A percentile compares a stretch with the other conserved stretches of the same genome.
These are phyloP conservation scores for Hemistola chrysoprasaria DNA, from an alignment of 2,888 invertebrate genomes.

Conservation along the genomic window DNA sequence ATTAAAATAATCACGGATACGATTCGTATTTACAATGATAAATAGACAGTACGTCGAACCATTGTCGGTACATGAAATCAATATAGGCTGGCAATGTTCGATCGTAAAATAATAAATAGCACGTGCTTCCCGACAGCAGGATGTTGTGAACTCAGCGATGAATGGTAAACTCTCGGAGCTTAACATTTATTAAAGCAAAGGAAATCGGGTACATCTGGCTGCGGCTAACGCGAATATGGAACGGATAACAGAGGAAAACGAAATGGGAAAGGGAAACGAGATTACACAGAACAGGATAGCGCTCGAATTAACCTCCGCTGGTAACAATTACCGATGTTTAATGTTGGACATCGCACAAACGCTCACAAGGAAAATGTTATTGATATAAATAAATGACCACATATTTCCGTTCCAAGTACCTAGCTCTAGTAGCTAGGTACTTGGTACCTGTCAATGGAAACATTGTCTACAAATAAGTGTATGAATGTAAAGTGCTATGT, in stretches of 20 bases:
- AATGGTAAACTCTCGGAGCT: slow-evolving; percentile 54
- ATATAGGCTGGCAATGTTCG: slow-evolving; percentile 33
- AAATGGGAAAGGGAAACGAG: slow-evolving; percentile 58
- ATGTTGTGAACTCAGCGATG: slow-evolving; percentile 53
- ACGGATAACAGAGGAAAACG: slow-evolving; percentile 51
- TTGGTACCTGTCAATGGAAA: slow-evolving; percentile 4
- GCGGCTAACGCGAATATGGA: slow-evolving; percentile 44
- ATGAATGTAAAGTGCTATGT: slow-evolving; percentile 29
- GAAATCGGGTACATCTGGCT: slow-evolving; percentile 64
- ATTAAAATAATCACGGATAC: slow-evolving; percentile 5
- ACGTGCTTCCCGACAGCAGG: slow-evolving; percentile 62
- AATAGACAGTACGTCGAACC: slow-evolving; percentile 17
- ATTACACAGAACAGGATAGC: slow-evolving; percentile 46
- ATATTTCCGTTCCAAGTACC: slow-evolving; percentile 17
- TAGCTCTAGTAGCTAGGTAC: no score
- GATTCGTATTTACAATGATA: slow-evolving; percentile 6
- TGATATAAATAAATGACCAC: slow-evolving; percentile 6
- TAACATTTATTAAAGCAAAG: slow-evolving; percentile 51
- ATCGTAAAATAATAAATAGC: slow-evolving; percentile 59
- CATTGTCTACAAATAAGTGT: slow-evolving; percentile 2
- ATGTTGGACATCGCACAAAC: slow-evolving; percentile 14
- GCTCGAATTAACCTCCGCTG: slow-evolving; percentile 38
- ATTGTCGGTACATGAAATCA: slow-evolving; percentile 16
- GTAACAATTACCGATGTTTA: slow-evolving; percentile 36
- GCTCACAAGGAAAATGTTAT: slow-evolving; percentile 8